A percentile compares a stretch with the other conserved stretches of the same genome.
phyloP scores from a whole-genome alignment of 2,113 vertebrate species.

The Syrrhaptes paradoxus region DNA sequence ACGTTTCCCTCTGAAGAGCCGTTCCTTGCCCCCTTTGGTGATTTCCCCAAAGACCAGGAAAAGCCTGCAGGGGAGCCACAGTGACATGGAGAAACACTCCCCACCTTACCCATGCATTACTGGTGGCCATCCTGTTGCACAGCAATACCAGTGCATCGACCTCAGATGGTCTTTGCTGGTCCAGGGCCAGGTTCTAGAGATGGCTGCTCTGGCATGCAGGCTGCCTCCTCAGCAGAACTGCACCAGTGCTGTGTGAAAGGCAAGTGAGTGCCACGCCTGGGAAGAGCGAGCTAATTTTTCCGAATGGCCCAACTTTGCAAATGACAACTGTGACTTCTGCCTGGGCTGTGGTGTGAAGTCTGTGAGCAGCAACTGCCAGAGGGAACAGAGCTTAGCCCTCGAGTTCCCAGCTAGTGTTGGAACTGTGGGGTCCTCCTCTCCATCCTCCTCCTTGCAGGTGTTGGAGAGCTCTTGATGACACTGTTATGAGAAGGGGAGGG shows the following conservation, averaged over 20 bases:
- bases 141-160: background rate
- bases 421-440: background rate
- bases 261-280: background rate
- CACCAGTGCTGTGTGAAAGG: fast-evolving
- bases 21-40: fast-evolving
- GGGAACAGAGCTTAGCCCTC: background rate
- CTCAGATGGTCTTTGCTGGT: background rate
- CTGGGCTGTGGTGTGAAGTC: background rate
- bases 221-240: background rate
- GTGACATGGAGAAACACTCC: background rate
- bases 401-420: background rate
- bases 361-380: slow-evolving; percentile 33
- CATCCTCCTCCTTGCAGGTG: background rate
- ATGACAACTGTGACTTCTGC: slow-evolving; percentile 42
- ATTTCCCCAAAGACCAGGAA: background rate
- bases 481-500: background rate
- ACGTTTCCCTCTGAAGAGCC: fast-evolving
- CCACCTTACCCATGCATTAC: fast-evolving
- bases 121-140: background rate
- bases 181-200: background rate
- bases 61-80: background rate
- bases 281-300: slow-evolving; percentile 19
- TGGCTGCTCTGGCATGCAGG: background rate
- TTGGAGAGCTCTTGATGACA: background rate
- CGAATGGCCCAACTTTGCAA: background rate